Evolutionary conservation across 2,888 invertebrate species (phyloP), one percentile per base, ranked within the genome.

Genomic region (Cordilura impudica): DNA sequence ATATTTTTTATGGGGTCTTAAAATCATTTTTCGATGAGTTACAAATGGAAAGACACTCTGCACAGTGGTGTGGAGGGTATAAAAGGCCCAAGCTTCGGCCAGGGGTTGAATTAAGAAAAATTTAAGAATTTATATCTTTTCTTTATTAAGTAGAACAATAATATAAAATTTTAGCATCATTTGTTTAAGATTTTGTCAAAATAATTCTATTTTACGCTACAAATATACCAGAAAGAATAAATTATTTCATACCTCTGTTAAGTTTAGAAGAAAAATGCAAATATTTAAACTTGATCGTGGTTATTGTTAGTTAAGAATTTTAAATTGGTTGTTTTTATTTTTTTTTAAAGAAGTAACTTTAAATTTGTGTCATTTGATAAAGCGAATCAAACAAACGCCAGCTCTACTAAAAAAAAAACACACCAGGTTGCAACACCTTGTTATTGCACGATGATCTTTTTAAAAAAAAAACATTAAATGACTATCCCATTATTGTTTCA

Each of bases 351-450:
- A 47, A 23, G 31, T 53, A 54, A 31, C 53, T 67, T n/a, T 63
- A 58, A 39, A 70, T 66, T 77, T 61, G n/a, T 66, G 65, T 51
- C 51, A 72, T 35, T n/a, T 71, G 51, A 60, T 53, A 51, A 45
- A 2, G 16, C 53, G 39, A 67, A 3, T 49, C 47, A 26, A 5
- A 61, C 10, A 53, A 7, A 19, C 12, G 63, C 47, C 29, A 39
- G 4, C 4, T 39, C n/a, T 4, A 71, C 47, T 61, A 69, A n/a
- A n/a, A n/a, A n/a, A n/a, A n/a, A n/a, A n/a, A 56, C 60, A 67
- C 81, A 71, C 54, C 67, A 77, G 67, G 73, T 67, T 79, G 66
- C 80, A 81, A 82, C 82, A 82, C 81, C 79, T 81, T 61, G 35
- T 73, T 70, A 67, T 39, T 51, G 23, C 35, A 61, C 60, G 31